phyloP scores from a whole-genome alignment of 2,888 invertebrate species.

The Ditula angustiorana region DNA sequence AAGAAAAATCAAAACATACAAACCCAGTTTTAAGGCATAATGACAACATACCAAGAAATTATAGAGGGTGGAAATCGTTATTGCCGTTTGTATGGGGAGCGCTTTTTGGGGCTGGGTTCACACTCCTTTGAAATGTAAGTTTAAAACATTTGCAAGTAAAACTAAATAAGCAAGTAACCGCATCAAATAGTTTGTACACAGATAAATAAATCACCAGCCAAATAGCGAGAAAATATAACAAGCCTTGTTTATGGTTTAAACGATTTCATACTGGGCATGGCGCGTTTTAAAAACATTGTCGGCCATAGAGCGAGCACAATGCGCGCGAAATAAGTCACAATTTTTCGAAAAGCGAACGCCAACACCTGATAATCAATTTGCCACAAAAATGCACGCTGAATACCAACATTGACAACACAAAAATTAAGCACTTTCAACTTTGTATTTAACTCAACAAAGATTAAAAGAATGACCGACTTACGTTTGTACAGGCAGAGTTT shows the following conservation, averaged over 20 bases:
- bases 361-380: conserved; percentile 74
- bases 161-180: conserved; percentile 5
- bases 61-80: too few relatives aligned
- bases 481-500: conserved; percentile 52
- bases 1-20: too few relatives aligned
- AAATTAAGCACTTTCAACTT: conserved; percentile 35
- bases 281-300: conserved; percentile 37
- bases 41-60: too few relatives aligned
- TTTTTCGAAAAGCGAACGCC: conserved; percentile 35
- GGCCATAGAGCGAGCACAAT: conserved; percentile 33
- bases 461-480: conserved; percentile 41
- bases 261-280: conserved; percentile 50
- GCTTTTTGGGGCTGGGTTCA: too few relatives aligned
- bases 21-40: too few relatives aligned
- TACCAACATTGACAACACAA: conserved; percentile 8
- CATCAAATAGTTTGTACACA: conserved; percentile 27
- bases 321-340: conserved; percentile 39
- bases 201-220: conserved; percentile 25
- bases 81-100: too few relatives aligned
- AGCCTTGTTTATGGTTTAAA: conserved; percentile 44
- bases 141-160: not conserved
- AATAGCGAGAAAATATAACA: conserved; percentile 34
- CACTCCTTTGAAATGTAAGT: too few relatives aligned
- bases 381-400: conserved; percentile 63
- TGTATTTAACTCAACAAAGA: not conserved